Evolutionary conservation across 1,140 invertebrate genomes (phyloP).

Genomic region (Augochlora pura): DNA sequence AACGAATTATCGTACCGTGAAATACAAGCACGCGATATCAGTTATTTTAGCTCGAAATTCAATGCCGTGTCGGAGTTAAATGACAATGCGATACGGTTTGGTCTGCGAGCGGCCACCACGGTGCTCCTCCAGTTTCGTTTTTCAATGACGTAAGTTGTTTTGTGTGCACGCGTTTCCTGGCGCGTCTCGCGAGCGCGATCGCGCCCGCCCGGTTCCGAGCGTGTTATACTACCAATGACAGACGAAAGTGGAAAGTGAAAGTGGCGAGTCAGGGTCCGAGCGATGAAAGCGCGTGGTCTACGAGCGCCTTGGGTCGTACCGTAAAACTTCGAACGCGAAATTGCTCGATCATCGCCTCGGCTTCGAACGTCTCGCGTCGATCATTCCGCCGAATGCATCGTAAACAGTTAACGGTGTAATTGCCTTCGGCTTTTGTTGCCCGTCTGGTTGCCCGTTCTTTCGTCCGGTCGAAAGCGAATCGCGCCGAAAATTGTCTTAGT

Average conservation of each 20-base stretch:
- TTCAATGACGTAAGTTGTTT: not conserved
- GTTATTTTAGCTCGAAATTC: too few species aligned
- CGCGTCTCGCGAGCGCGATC: conserved; percentile 1
- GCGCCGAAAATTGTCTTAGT: not conserved
- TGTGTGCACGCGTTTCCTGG: not conserved
- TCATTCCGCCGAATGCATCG: not conserved
- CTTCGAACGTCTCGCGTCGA: not conserved
- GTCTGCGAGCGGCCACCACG: too few species aligned
- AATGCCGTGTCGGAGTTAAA: too few species aligned
- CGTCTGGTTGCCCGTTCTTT: not conserved
- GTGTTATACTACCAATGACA: conserved; percentile 18
- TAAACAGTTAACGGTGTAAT: conserved; percentile 7
- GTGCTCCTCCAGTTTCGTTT: too few species aligned
- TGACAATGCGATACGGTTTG: too few species aligned
- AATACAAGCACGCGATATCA: too few species aligned
- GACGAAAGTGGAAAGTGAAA: conserved; percentile 71
- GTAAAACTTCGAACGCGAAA: conserved; percentile 16
- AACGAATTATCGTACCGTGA: too few species aligned
- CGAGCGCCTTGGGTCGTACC: too few species aligned
- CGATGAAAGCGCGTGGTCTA: conserved; percentile 34
- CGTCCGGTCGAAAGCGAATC: not conserved
- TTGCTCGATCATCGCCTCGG: not conserved
- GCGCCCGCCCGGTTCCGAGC: not conserved
- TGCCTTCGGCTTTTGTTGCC: not conserved
- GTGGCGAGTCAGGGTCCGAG: conserved; percentile 51